Base-by-base conservation (phyloP, 2,888 invertebrate genomes). In the Drosophila imparisetae region DNA sequence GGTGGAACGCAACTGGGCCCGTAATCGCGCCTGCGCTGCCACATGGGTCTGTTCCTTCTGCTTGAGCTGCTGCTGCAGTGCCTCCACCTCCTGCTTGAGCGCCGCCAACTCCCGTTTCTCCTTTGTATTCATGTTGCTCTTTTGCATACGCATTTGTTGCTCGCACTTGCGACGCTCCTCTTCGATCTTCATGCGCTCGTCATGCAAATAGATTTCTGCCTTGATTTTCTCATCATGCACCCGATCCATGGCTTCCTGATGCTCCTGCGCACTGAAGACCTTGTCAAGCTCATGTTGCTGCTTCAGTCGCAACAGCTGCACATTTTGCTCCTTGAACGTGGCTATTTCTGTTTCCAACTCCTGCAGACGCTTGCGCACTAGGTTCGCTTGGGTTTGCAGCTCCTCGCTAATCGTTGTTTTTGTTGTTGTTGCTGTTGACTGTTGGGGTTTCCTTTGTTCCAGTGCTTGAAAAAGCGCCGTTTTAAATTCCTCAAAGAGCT, bases 11-110 rank as follows among this genome's bases (percentile, higher is more conserved):
- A 96, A 93, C 92, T 97, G 96, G 77, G 96, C 96, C 27, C 96
- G 94, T 13, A 96, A 93, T 77, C 96, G 94, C 1, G 96, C 96
- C 88, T 96, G 96, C 0, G 95, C 94, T 0, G 96, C 95, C 7
- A 95, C 95, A 89, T 96, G 96, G 84, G 95, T 95, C 21, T 95
- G 95, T 83, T 97, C 97, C 92, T 96, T 96, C n/a, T 95, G 91
- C 88, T 95, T 95, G 24, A 96, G 93, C 78, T 96, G 95, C 74
- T 95, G 95, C 91, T 95, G 95, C 1, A 96, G 92, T 52, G 95
- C 94, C 62, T 93, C 94, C 40, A 97, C 92, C 92, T 96, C 95
- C 66, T 95, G 94, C 83, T 95, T 96, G 13, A 96, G 92, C 75
- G 93, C 93, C 1, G 94, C 92, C 15, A 96, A 94, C 92, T 96